phyloP scores from a whole-genome alignment of 2,797 vertebrate genomes.

The Gadopsis marmoratus region DNA sequence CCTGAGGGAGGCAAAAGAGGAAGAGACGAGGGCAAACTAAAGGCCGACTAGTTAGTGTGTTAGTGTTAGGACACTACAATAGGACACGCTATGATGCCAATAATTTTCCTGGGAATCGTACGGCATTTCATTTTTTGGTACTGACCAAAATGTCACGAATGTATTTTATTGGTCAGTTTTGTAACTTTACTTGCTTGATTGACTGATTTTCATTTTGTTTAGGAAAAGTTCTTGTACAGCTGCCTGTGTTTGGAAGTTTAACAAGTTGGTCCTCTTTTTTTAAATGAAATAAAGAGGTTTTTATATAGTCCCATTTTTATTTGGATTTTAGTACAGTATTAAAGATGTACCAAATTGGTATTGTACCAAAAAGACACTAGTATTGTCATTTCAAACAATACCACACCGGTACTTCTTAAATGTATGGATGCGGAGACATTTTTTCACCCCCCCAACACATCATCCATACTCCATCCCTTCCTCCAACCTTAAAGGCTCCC shows the following conservation, averaged over 20 bases:
- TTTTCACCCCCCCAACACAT: conserved; percentile 38
- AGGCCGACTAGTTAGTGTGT: conserved; percentile 22
- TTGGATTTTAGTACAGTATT: neutral
- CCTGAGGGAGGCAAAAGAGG: conserved; percentile 28
- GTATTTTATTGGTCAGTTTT: neutral
- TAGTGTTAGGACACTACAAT: conserved; percentile 77
- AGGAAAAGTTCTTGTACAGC: neutral
- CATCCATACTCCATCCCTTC: conserved; percentile 45
- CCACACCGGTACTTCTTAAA: conserved; percentile 1
- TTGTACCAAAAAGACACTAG: neutral
- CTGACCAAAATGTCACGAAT: neutral
- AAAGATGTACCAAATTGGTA: neutral
- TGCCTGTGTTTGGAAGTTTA: neutral
- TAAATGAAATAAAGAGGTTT: neutral
- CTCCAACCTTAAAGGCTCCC: conserved; percentile 56
- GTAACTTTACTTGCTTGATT: neutral
- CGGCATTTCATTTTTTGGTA: neutral
- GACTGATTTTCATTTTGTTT: neutral
- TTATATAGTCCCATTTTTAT: neutral
- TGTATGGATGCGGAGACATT: conserved; percentile 40
- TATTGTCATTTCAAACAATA: neutral
- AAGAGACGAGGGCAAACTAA: conserved; percentile 43
- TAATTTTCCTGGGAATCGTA: neutral
- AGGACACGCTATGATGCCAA: conserved; percentile 65
- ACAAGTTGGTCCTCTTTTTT: neutral